A percentile compares a stretch with the other conserved stretches of the same genome.
phyloP scores from a whole-genome alignment of 2,113 vertebrate genomes.

The Murina feae region DNA sequence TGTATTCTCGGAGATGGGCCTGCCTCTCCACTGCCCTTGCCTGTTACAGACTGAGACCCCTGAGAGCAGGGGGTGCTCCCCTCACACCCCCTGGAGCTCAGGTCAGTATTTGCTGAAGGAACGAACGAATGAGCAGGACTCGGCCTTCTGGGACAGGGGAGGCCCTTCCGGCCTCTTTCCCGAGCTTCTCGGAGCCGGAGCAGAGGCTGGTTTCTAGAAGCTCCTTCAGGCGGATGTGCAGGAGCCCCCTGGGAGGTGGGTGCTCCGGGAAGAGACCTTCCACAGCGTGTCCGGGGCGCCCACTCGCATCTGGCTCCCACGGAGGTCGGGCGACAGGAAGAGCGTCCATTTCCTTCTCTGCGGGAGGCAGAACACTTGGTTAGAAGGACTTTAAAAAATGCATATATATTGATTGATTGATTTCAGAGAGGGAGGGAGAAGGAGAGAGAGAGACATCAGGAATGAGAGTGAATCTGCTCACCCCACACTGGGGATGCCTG shows the following conservation, averaged over 20 bases:
- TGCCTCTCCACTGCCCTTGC: not conserved
- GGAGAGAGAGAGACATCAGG: no score
- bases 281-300: accelerated
- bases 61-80: not conserved
- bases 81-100: not conserved
- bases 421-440: no score
- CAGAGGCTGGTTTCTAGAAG: not conserved
- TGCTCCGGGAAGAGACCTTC: not conserved
- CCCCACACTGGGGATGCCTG: no score
- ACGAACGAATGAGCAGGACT: not conserved
- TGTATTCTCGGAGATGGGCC: not conserved
- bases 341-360: not conserved
- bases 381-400: not conserved
- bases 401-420: no score
- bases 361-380: not conserved
- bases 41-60: not conserved
- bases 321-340: not conserved
- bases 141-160: no score
- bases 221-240: not conserved
- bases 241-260: not conserved
- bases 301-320: not conserved
- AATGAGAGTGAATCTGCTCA: no score
- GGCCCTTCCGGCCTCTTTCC: accelerated
- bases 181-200: not conserved
- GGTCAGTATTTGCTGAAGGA: not conserved